These are phyloP conservation scores for Montifringilla adamsi DNA, from an alignment of 2,113 vertebrate species.

Conservation along the genomic window DNA sequence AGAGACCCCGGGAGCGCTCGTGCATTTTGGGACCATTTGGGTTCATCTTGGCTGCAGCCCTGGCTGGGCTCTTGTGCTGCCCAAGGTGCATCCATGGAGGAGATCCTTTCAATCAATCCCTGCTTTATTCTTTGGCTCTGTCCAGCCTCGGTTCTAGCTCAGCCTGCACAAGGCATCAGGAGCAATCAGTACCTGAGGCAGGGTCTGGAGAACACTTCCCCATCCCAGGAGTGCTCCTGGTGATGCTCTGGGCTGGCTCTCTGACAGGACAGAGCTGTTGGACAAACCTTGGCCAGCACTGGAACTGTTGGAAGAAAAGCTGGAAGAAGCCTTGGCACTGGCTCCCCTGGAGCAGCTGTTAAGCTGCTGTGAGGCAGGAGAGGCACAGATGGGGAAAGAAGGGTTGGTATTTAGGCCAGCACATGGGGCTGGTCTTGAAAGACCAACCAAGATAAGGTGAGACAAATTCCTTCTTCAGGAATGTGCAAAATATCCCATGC, in stretches of 20 bases:
- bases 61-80: too few species aligned
- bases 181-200: background rate
- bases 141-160: fast-evolving
- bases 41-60: too few species aligned
- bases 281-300: background rate
- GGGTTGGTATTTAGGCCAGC: background rate
- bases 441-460: background rate
- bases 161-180: background rate
- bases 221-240: background rate
- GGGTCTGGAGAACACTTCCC: background rate
- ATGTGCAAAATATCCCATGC: fast-evolving
- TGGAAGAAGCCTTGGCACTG: background rate
- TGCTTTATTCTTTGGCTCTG: too few species aligned
- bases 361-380: background rate
- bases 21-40: too few species aligned
- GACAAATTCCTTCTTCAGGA: background rate
- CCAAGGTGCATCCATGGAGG: too few species aligned
- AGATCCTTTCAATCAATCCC: too few species aligned
- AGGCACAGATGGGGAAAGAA: background rate
- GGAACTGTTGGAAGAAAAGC: background rate
- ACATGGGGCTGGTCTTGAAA: background rate
- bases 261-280: background rate
- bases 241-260: background rate
- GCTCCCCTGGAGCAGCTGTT: background rate
- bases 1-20: too few species aligned